Percentiles rank a stretch among this genome's conserved stretches.
These are phyloP conservation scores for Octomys mimax DNA, from an alignment of 2,797 vertebrate species.

Conservation along the genomic window DNA sequence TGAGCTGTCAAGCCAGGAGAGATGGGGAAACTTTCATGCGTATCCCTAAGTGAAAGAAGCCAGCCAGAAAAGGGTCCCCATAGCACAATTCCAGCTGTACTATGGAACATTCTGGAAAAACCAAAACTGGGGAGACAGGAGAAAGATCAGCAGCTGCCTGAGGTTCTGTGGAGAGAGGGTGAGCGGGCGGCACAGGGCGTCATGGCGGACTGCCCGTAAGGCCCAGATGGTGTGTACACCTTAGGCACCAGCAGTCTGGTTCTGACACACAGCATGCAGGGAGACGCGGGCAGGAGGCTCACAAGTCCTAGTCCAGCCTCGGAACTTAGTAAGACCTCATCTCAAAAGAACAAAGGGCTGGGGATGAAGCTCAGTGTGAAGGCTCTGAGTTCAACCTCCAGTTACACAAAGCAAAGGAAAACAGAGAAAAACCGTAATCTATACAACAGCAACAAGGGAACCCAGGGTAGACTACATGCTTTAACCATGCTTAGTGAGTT, in stretches of 20 bases:
- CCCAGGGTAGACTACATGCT: neutral
- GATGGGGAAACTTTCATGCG: neutral
- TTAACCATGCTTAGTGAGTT: no score
- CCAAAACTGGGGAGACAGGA: neutral
- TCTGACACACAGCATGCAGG: neutral
- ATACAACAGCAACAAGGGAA: neutral
- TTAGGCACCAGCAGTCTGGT: neutral
- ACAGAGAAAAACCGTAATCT: neutral
- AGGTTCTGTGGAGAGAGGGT: neutral
- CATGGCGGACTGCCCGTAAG: fast-evolving
- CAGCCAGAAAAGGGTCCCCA: neutral
- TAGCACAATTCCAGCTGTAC: neutral
- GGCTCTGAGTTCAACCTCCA: neutral
- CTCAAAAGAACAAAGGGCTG: neutral
- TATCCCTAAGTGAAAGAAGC: neutral
- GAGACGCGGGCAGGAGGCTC: neutral
- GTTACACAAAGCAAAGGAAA: neutral
- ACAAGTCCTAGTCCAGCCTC: neutral
- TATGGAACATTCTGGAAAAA: neutral
- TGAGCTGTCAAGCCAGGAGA: neutral
- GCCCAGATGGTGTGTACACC: fast-evolving
- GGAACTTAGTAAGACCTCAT: neutral
- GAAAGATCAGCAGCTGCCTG: neutral
- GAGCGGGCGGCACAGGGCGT: neutral
- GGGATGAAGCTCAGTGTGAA: neutral